Evolutionary conservation across 2,797 vertebrate genomes (phyloP).

Genomic region (Ispidina lecontei): DNA sequence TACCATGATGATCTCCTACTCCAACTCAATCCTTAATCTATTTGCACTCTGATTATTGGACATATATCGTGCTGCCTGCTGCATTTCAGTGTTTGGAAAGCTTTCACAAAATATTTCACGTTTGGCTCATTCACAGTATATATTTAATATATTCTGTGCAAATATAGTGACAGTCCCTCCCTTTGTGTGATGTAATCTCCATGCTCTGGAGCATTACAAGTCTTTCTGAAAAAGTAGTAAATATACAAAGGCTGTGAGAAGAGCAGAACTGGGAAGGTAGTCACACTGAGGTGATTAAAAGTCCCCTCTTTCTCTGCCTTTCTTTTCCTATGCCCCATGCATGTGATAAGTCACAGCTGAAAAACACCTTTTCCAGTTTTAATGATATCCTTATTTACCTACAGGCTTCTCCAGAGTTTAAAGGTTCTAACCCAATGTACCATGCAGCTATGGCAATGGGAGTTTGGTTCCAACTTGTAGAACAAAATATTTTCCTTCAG

Average conservation of each 20-base stretch:
- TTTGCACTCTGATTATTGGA: conserved; percentile 19
- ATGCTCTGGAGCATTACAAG: not conserved
- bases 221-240: not conserved
- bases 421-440: not conserved
- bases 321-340: not conserved
- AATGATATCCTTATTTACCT: not conserved
- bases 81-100: not conserved
- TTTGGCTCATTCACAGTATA: not conserved
- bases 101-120: not conserved
- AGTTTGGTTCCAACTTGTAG: not conserved
- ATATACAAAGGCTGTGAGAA: not conserved
- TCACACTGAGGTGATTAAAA: not conserved
- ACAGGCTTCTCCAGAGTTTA: not conserved
- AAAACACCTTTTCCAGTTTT: not conserved
- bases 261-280: not conserved
- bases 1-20: not conserved
- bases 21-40: conserved; percentile 32
- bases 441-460: not conserved
- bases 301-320: not conserved
- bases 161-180: not conserved
- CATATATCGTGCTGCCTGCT: not conserved
- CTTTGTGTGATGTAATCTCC: not conserved
- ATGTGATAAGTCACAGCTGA: not conserved
- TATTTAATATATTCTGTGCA: not conserved
- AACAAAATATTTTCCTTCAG: not conserved